These are phyloP conservation scores for Lycia hirtaria DNA, from an alignment of 2,888 invertebrate species.

Conservation along the genomic window DNA sequence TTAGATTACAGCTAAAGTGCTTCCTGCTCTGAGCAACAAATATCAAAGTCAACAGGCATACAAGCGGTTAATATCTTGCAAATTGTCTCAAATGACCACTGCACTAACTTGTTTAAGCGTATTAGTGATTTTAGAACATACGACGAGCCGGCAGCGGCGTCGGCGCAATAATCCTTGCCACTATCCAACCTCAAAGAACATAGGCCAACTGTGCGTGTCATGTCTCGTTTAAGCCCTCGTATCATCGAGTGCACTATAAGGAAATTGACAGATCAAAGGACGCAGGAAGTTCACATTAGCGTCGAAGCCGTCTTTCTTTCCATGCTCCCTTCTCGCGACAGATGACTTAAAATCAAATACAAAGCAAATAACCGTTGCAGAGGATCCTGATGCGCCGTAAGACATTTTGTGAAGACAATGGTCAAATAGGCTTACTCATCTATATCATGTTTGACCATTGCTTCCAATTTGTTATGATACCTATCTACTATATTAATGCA, in stretches of 20 bases:
- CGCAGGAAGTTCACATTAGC: conserved; percentile 79
- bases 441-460: no score
- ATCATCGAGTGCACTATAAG: conserved; percentile 68
- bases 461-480: no score
- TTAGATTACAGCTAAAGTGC: conserved; percentile 54
- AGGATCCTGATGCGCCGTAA: no score
- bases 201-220: conserved; percentile 67
- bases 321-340: conserved; percentile 51
- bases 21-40: conserved; percentile 63
- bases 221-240: conserved; percentile 62
- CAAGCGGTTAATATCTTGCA: conserved; percentile 68
- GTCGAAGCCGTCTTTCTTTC: conserved; percentile 65
- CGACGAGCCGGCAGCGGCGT: conserved; percentile 43
- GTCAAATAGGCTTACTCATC: no score
- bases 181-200: conserved; percentile 21
- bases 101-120: conserved; percentile 71
- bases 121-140: conserved; percentile 76
- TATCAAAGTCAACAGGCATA: conserved; percentile 71
- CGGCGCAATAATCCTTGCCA: conserved; percentile 37
- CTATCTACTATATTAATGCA: no score
- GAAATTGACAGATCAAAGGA: conserved; percentile 79
- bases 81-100: conserved; percentile 76
- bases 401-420: no score
- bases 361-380: no score
- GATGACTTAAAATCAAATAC: no score